phyloP scores from a whole-genome alignment of 2,797 vertebrate genomes.

The Borostomias antarcticus region DNA sequence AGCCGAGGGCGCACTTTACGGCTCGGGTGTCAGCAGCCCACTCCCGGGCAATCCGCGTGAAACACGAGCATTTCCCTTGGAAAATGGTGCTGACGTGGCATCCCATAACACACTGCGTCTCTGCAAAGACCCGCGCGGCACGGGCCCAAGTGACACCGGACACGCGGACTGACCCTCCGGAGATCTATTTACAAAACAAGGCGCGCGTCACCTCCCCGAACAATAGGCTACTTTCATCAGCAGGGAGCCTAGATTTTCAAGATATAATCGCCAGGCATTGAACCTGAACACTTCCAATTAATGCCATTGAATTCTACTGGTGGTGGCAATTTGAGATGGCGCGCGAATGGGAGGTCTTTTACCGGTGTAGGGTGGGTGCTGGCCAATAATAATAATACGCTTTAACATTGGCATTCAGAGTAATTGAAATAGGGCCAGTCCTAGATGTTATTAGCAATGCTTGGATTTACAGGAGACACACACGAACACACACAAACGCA shows the following conservation, averaged over 20 bases:
- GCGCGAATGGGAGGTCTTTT: conserved; percentile 43
- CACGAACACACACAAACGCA: no score
- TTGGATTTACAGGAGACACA: no score
- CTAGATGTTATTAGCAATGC: no score
- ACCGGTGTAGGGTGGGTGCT: conserved; percentile 48
- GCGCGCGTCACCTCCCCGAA: conserved; percentile 45
- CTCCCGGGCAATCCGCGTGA: neutral
- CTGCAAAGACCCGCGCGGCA: neutral
- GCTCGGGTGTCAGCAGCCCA: neutral
- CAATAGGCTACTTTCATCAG: conserved; percentile 59
- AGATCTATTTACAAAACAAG: conserved; percentile 15
- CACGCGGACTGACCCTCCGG: conserved; percentile 19
- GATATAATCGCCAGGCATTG: conserved; percentile 53
- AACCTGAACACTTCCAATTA: conserved; percentile 70
- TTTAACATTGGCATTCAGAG: no score
- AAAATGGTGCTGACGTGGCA: conserved; percentile 17
- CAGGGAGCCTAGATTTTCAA: conserved; percentile 55
- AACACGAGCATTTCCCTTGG: conserved; percentile 1
- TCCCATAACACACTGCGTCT: neutral
- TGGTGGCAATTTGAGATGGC: conserved; percentile 63
- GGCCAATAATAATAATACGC: neutral
- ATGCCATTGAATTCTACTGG: conserved; percentile 62
- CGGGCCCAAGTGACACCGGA: conserved; percentile 33
- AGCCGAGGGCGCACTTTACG: neutral
- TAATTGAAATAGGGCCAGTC: no score